A percentile compares a stretch with the other conserved stretches of the same genome.
Evolutionary conservation across 2,113 vertebrate species (phyloP).

Genomic region (Myotis yumanensis): DNA sequence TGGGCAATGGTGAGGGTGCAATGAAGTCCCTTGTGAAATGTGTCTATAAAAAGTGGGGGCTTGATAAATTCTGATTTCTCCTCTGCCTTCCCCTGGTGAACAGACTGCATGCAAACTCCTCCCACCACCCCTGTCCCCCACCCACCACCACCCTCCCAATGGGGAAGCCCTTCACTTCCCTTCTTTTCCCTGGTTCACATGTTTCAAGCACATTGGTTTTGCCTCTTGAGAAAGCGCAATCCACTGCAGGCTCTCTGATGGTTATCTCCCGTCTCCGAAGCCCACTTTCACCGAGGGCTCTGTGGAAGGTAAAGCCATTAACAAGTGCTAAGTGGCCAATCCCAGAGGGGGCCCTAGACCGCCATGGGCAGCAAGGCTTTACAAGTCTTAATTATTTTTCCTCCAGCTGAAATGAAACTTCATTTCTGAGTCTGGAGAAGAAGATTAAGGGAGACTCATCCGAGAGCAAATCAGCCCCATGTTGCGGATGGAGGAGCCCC

Average conservation of each 20-base stretch:
- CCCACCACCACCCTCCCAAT: too few relatives aligned
- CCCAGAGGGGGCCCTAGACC: not conserved
- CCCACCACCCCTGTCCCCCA: fast-evolving
- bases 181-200: conserved; percentile 58
- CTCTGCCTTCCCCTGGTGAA: not conserved
- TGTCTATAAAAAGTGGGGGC: not conserved
- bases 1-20: not conserved
- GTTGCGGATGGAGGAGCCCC: not conserved
- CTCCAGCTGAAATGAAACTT: conserved; percentile 59
- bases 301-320: conserved; percentile 77
- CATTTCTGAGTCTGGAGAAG: not conserved
- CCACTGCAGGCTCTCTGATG: conserved; percentile 77
- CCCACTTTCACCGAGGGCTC: conserved; percentile 74
- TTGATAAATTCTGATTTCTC: not conserved
- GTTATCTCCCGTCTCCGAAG: conserved; percentile 77
- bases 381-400: conserved; percentile 65
- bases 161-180: conserved; percentile 17
- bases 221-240: conserved; percentile 76
- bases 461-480: not conserved
- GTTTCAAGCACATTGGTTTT: conserved; percentile 77
- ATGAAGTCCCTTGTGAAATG: not conserved
- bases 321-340: conserved; percentile 75
- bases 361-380: conserved; percentile 17
- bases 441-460: not conserved
- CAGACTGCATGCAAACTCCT: not conserved